Conservation (phyloP, 92 coral and sea anemone genomes). For the Pocillopora grandis region DNA sequence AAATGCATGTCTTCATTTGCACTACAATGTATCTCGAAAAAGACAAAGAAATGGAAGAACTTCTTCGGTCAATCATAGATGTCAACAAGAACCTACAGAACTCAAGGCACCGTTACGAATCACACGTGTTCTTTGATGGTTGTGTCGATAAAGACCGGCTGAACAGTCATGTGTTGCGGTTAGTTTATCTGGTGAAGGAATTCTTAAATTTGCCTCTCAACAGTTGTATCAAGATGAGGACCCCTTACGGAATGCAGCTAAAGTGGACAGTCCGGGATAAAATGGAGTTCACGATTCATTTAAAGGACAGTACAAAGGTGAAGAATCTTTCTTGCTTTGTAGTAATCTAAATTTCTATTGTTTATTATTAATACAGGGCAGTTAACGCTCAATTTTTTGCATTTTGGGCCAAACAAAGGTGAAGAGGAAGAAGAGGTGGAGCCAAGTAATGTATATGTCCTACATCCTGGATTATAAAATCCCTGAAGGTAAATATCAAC, state of each 20-base stretch:
- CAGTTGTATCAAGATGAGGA: slow-evolving; percentile 47
- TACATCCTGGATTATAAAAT: slow-evolving; percentile 62
- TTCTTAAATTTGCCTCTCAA: slow-evolving; percentile 39
- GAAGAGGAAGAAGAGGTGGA: slow-evolving; percentile 74
- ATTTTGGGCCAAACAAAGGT: slow-evolving; percentile 38
- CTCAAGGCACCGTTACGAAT: slow-evolving; percentile 59
- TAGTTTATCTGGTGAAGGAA: slow-evolving; percentile 51
- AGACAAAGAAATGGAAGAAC: slow-evolving; percentile 70
- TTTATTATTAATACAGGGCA: neutral
- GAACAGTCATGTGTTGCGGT: slow-evolving; percentile 45
- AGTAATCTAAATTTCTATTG: neutral
- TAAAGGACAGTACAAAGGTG: slow-evolving; percentile 70
- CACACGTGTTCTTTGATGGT: slow-evolving; percentile 75
- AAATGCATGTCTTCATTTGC: slow-evolving; percentile 61
- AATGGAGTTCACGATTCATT: slow-evolving; percentile 60
- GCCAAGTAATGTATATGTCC: slow-evolving; percentile 83
- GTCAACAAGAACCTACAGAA: slow-evolving; percentile 38
- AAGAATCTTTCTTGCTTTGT: too few species aligned
- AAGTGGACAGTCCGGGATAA: slow-evolving; percentile 66
- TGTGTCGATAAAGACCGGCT: slow-evolving; percentile 59
- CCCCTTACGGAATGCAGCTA: slow-evolving; percentile 74
- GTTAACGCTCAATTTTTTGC: neutral
- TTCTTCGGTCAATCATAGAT: slow-evolving; percentile 58
- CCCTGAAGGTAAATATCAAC: too few species aligned
- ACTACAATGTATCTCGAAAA: slow-evolving; percentile 85